Evolutionary conservation across 2,888 invertebrate species (phyloP).

Genomic region (Eilema sororculum): DNA sequence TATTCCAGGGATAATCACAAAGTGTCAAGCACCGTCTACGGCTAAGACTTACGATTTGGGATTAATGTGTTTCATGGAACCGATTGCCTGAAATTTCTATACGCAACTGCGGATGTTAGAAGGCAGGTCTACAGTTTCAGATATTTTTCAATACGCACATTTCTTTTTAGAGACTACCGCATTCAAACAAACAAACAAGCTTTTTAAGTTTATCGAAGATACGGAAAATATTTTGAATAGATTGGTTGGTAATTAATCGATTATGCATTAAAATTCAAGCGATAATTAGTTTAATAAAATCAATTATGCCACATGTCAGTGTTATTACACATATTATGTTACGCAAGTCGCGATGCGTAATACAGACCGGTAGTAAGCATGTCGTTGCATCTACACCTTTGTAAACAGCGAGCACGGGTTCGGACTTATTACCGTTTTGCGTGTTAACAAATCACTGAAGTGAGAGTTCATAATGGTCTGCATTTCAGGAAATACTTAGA

Average conservation of each 20-base stretch:
- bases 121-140: too few relatives aligned
- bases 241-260: background rate
- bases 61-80: too few relatives aligned
- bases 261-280: constrained; percentile 14
- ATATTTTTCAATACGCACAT: too few relatives aligned
- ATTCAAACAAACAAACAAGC: too few relatives aligned
- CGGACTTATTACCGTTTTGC: constrained; percentile 28
- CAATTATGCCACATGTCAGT: constrained; percentile 42
- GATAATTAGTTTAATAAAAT: constrained; percentile 10
- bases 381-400: background rate
- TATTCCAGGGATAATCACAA: too few relatives aligned
- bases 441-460: constrained; percentile 26
- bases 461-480: constrained; percentile 25
- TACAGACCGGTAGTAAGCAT: constrained; percentile 23
- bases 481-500: constrained; percentile 38
- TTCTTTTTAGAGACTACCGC: too few relatives aligned
- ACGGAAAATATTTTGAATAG: background rate
- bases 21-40: too few relatives aligned
- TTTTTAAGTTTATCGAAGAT: background rate
- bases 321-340: background rate
- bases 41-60: too few relatives aligned
- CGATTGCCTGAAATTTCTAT: too few relatives aligned
- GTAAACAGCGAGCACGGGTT: background rate
- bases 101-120: too few relatives aligned
- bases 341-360: constrained; percentile 31